Percentiles rank a stretch among this genome's conserved stretches.
phyloP scores from a whole-genome alignment of 2,797 vertebrate genomes.

The Mormyrus hasselquistii region DNA sequence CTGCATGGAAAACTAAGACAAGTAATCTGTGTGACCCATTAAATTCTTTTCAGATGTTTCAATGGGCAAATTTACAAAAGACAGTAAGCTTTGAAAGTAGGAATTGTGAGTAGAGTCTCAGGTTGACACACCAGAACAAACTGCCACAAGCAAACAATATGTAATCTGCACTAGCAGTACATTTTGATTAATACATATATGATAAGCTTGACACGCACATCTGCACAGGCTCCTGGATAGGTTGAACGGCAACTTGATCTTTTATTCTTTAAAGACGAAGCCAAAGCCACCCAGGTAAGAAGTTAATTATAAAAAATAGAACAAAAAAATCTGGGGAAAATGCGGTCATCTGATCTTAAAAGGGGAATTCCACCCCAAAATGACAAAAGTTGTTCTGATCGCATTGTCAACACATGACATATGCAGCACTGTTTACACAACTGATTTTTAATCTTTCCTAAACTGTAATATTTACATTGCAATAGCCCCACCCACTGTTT shows the following conservation, averaged over 20 bases:
- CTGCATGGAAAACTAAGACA: background rate
- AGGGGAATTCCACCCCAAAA: background rate
- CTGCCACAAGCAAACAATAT: background rate
- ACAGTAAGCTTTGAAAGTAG: background rate
- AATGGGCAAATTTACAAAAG: background rate
- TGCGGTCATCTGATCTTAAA: background rate
- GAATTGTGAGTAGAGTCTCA: conserved; percentile 1
- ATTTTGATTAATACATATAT: background rate
- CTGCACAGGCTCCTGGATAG: background rate
- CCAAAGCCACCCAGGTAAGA: background rate
- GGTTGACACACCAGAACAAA: background rate
- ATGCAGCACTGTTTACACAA: background rate
- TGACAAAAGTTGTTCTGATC: background rate
- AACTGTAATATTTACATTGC: background rate
- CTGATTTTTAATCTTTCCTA: background rate
- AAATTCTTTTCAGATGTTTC: background rate
- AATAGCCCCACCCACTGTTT: background rate
- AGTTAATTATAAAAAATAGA: background rate
- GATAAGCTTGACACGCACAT: background rate
- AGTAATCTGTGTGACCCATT: background rate
- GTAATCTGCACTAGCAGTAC: background rate
- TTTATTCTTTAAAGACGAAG: background rate
- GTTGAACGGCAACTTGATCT: background rate
- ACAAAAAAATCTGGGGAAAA: background rate
- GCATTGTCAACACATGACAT: background rate